Evolutionary conservation across 2,888 invertebrate species (phyloP).

Genomic region (Nineta flava): DNA sequence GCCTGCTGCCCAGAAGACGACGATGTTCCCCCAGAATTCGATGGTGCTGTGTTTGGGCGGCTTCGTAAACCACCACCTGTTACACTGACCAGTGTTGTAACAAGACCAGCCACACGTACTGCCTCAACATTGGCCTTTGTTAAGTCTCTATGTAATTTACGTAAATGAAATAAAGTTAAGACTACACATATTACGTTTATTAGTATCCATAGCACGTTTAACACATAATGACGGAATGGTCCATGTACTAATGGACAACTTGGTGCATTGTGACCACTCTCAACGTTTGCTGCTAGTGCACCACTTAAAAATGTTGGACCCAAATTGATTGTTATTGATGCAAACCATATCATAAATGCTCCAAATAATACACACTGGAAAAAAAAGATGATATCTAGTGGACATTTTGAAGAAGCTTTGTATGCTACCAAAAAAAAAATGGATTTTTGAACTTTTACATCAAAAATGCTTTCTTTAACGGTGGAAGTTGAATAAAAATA

Average conservation of each 20-base stretch:
- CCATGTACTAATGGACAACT: constrained; percentile 77
- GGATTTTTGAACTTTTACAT: no score
- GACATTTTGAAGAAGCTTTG: no score
- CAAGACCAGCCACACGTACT: constrained; percentile 64
- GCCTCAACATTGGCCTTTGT: constrained; percentile 74
- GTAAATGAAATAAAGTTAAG: constrained; percentile 67
- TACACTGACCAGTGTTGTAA: constrained; percentile 70
- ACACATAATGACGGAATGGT: constrained; percentile 75
- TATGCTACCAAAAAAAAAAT: no score
- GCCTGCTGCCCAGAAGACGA: not conserved
- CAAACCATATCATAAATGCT: constrained; percentile 88
- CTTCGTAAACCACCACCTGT: constrained; percentile 37
- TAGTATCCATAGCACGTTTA: constrained; percentile 80
- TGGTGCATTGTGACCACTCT: constrained; percentile 59
- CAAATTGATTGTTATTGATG: constrained; percentile 76
- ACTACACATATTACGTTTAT: constrained; percentile 75
- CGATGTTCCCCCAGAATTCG: not conserved
- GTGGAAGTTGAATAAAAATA: no score
- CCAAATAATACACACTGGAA: constrained; percentile 76
- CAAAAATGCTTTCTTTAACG: no score
- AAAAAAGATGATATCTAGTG: not conserved
- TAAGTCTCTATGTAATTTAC: constrained; percentile 64
- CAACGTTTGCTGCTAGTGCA: constrained; percentile 65
- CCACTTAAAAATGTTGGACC: constrained; percentile 77
- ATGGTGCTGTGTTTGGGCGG: not conserved